Percentiles rank a stretch among this genome's conserved stretches.
These are phyloP conservation scores for Sparus aurata DNA, from an alignment of 2,797 vertebrate genomes.

Conservation along the genomic window DNA sequence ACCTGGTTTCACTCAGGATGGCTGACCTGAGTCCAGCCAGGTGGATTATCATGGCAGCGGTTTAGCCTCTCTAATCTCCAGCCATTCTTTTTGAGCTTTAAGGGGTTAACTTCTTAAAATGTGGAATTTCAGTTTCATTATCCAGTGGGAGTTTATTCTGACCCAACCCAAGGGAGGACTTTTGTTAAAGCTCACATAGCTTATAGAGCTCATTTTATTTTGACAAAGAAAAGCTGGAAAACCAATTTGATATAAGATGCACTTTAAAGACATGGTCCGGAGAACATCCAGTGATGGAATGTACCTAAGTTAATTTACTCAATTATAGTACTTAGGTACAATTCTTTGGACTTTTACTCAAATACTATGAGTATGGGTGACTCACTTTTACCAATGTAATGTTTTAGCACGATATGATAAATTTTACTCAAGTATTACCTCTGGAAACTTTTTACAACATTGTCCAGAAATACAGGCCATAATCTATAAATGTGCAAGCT, in stretches of 20 bases:
- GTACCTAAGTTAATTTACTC: no score
- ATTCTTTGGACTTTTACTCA: no score
- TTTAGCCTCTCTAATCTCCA: conserved; percentile 29
- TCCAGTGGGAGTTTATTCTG: neutral
- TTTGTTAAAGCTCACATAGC: neutral
- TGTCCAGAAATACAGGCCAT: neutral
- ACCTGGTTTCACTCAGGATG: conserved; percentile 58
- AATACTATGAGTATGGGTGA: no score
- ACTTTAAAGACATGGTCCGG: neutral
- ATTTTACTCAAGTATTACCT: no score
- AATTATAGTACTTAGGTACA: no score
- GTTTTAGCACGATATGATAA: no score
- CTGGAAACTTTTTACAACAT: no score
- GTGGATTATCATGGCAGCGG: conserved; percentile 23
- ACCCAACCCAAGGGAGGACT: neutral
- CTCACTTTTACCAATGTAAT: no score
- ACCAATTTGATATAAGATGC: neutral
- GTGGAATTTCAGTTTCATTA: conserved; percentile 26
- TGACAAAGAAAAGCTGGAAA: neutral
- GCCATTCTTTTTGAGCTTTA: conserved; percentile 26
- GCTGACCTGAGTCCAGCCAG: conserved; percentile 26
- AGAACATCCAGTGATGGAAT: neutral
- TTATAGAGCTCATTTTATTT: conserved; percentile 5
- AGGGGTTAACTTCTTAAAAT: conserved; percentile 47
- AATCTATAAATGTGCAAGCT: neutral